Percentiles rank a stretch among this genome's conserved stretches.
Conservation (phyloP, 2,797 vertebrate genomes). For the Austrolebias charrua region DNA sequence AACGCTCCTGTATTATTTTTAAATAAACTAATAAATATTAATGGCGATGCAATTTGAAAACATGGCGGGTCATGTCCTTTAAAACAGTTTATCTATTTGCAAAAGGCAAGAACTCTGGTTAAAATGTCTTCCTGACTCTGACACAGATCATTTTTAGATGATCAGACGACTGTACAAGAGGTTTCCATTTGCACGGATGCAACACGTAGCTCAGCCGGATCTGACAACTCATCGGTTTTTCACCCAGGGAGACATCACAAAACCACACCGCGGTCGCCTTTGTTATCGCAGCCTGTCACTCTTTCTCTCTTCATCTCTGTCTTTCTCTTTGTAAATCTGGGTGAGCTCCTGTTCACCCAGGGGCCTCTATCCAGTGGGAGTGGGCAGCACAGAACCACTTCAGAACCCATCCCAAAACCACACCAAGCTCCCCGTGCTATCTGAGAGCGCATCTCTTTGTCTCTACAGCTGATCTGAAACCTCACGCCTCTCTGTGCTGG, state of each 20-base stretch:
- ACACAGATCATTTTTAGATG: conserved; percentile 19
- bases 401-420: conserved; percentile 61
- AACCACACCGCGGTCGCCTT: conserved; percentile 59
- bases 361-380: conserved; percentile 53
- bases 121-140: neutral
- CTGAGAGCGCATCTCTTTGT: conserved; percentile 48
- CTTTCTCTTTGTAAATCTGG: conserved; percentile 59
- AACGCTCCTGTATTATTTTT: no score
- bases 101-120: neutral
- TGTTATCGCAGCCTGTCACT: conserved; percentile 67
- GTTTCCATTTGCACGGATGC: conserved; percentile 7
- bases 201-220: conserved; percentile 62
- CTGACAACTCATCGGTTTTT: conserved; percentile 62
- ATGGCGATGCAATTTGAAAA: no score
- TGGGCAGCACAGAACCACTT: conserved; percentile 64
- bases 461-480: conserved; percentile 56
- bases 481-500: conserved; percentile 51
- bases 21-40: no score
- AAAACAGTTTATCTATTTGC: neutral
- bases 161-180: conserved; percentile 8
- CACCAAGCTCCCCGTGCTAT: conserved; percentile 52
- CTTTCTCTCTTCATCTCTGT: conserved; percentile 57
- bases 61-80: no score
- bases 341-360: conserved; percentile 67
- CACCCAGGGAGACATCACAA: conserved; percentile 43